Evolutionary conservation across 2,888 invertebrate species (phyloP).

Genomic region (Trichopria drosophilae): DNA sequence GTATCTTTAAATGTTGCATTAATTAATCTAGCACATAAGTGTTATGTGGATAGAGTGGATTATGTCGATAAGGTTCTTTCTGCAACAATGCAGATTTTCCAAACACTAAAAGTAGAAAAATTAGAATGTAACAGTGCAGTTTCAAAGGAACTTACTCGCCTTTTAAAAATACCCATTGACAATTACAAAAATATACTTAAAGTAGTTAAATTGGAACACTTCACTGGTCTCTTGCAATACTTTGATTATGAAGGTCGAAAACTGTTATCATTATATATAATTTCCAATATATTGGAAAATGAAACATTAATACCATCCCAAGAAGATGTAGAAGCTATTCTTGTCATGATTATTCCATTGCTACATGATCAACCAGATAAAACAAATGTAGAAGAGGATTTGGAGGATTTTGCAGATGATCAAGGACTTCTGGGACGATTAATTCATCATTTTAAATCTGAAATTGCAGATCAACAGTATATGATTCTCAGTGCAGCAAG

Average conservation of each 20-base stretch:
- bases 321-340: conserved; percentile 80
- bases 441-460: conserved; percentile 81
- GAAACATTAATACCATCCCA: conserved; percentile 85
- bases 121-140: conserved; percentile 80
- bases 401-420: conserved; percentile 95
- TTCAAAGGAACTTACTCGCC: conserved; percentile 88
- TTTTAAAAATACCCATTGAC: conserved; percentile 92
- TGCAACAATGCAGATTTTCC: conserved; percentile 88
- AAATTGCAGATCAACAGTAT: conserved; percentile 83
- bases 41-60: conserved; percentile 91
- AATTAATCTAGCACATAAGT: conserved; percentile 92
- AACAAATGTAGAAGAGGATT: conserved; percentile 68
- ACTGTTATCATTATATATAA: conserved; percentile 83
- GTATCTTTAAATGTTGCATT: conserved; percentile 93
- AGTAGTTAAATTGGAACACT: conserved; percentile 84
- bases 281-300: conserved; percentile 87
- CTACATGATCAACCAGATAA: conserved; percentile 84
- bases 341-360: conserved; percentile 81
- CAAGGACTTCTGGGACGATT: conserved; percentile 89
- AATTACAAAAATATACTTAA: conserved; percentile 91
- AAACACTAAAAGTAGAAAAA: conserved; percentile 81
- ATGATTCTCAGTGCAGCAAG: conserved; percentile 86
- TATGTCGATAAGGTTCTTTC: conserved; percentile 94
- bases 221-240: conserved; percentile 80
- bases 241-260: conserved; percentile 88